Evolutionary conservation across 2,797 vertebrate genomes (phyloP), one percentile per base, ranked within the genome.

Genomic region (Ceyx erithaca): DNA sequence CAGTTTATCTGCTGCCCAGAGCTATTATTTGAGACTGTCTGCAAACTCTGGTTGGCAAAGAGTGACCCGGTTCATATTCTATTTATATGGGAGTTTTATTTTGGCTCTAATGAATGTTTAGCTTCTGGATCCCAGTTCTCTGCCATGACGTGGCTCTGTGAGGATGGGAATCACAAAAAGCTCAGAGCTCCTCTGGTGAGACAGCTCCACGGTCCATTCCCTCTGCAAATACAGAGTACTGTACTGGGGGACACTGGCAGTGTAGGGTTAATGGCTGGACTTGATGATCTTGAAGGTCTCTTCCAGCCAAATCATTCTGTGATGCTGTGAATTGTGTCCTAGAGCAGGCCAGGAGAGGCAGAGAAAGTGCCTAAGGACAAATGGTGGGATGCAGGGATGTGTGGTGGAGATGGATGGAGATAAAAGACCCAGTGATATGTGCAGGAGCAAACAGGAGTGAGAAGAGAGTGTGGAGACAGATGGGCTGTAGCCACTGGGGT

Each of bases 31-130:
- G 85, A 86, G 92, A 87, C 85, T 96, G 96, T 93, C 91, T 92
- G 91, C 82, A 93, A 92, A 95, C 94, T 93, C 87, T 51, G 82
- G 92, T 94, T 94, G 94, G 92, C 92, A 96, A 96, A 90, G 83
- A 93, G 75, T 73, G 96, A 94, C 91, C 95, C 90, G 89, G 82
- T 96, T 92, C 57, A 19, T 64, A 79, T 79, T 84, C 95, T 95
- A 86, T 95, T 95, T 94, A 86, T 92, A 79, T 45, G 66, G 49
- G 89, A 75, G 70, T 61, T 93, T 92, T 72, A 91, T 94, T 93
- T 79, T 94, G 88, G 75, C 45, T 55, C 86, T 88, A 86, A 95
- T 92, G 77, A 86, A 89, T 86, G 92, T 77, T 86, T 86, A 90
- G 82, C 33, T 91, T 87, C 89, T 94, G 92, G 91, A 96, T 93